phyloP scores from a whole-genome alignment of 2,888 invertebrate species.

The Harpalus rufipes region DNA sequence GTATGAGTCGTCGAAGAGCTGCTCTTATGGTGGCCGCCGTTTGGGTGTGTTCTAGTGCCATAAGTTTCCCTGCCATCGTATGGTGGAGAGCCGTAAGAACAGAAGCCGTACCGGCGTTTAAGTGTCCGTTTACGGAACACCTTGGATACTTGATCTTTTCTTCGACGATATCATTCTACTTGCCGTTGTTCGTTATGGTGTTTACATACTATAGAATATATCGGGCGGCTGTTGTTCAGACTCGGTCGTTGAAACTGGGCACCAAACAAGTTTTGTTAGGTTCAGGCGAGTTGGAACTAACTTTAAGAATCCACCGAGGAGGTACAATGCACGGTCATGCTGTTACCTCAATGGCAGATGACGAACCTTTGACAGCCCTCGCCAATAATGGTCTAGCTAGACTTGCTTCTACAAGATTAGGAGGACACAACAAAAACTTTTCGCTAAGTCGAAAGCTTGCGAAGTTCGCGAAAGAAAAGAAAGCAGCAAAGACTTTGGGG shows the following conservation, averaged over 20 bases:
- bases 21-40: constrained; percentile 93
- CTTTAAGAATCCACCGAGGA: constrained; percentile 95
- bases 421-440: constrained; percentile 87
- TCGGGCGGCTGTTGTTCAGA: constrained; percentile 95
- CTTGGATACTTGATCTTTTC: constrained; percentile 97
- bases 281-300: constrained; percentile 91
- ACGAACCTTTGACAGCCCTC: constrained; percentile 87
- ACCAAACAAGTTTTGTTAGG: constrained; percentile 93
- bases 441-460: constrained; percentile 95
- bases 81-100: constrained; percentile 95
- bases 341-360: constrained; percentile 78
- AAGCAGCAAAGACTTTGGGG: constrained; percentile 97
- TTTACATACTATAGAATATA: constrained; percentile 98
- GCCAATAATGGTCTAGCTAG: constrained; percentile 89
- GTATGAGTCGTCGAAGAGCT: constrained; percentile 94
- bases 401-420: constrained; percentile 83
- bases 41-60: constrained; percentile 97
- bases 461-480: constrained; percentile 97
- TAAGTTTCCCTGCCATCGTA: constrained; percentile 98
- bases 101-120: constrained; percentile 88
- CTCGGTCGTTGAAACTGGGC: constrained; percentile 92
- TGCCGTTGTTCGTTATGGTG: constrained; percentile 97
- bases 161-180: constrained; percentile 97
- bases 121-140: constrained; percentile 98
- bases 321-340: constrained; percentile 82